Conservation (phyloP, 2,113 vertebrate genomes). For the Xiphophorus hellerii region DNA sequence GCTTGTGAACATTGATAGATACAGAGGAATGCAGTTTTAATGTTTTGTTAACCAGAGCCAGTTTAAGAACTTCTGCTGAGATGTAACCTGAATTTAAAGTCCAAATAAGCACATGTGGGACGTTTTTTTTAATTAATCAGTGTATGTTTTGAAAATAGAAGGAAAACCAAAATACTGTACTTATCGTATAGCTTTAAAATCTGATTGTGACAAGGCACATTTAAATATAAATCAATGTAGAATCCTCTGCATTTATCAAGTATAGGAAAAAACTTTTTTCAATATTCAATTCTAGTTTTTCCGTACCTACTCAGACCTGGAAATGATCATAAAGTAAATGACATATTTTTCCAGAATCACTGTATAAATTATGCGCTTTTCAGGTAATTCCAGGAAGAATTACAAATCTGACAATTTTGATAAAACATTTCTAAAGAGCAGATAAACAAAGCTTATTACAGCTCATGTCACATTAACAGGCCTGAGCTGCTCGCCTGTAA, state of each 20-base stretch:
- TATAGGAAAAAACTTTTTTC: too few species aligned
- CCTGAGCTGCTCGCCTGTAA: slow-evolving; percentile 39
- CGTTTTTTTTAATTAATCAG: too few species aligned
- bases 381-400: slow-evolving; percentile 4
- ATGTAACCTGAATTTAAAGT: not conserved
- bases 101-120: not conserved
- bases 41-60: not conserved
- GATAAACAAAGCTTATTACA: slow-evolving; percentile 9
- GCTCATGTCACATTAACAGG: slow-evolving; percentile 20
- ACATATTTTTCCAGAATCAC: not conserved
- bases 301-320: too few species aligned
- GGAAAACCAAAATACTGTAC: too few species aligned
- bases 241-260: too few species aligned
- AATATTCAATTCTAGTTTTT: too few species aligned
- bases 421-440: slow-evolving; percentile 7
- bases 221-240: too few species aligned
- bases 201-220: too few species aligned
- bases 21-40: not conserved
- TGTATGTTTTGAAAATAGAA: too few species aligned
- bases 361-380: not conserved
- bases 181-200: too few species aligned
- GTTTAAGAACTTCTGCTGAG: not conserved
- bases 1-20: not conserved
- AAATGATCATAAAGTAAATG: not conserved
- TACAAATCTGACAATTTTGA: slow-evolving; percentile 22